A percentile compares a stretch with the other conserved stretches of the same genome.
phyloP scores from a whole-genome alignment of 2,113 vertebrate genomes.

The Ceratotherium simum region DNA sequence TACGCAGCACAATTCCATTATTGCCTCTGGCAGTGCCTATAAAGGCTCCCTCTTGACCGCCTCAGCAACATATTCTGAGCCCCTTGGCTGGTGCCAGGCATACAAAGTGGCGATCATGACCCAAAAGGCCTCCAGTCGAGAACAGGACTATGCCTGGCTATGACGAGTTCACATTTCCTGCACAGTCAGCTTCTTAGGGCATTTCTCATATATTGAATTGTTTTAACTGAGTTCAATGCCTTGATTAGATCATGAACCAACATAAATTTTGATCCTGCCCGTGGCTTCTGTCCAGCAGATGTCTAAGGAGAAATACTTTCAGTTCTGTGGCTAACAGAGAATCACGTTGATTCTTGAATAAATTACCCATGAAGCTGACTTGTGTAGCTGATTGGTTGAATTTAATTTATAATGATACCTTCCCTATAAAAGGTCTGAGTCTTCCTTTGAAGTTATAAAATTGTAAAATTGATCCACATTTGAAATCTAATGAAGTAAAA shows the following conservation, averaged over 20 bases:
- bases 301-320: slow-evolving; percentile 40
- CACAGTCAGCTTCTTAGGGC: not conserved
- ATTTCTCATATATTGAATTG: not conserved
- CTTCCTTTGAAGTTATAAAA: slow-evolving; percentile 35
- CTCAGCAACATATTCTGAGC: not conserved
- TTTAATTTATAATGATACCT: slow-evolving; percentile 12
- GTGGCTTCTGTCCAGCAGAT: slow-evolving; percentile 7
- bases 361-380: not conserved
- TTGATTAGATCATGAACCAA: slow-evolving; percentile 23
- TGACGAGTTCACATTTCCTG: not conserved
- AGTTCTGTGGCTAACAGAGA: slow-evolving; percentile 23
- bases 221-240: not conserved
- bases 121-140: not conserved
- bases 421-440: not conserved
- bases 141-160: not conserved
- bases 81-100: not conserved
- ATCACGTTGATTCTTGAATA: slow-evolving; percentile 51
- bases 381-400: not conserved
- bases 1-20: not conserved
- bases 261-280: not conserved
- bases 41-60: not conserved
- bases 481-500: slow-evolving; percentile 23
- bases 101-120: not conserved
- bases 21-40: not conserved
- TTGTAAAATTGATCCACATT: not conserved